These are phyloP conservation scores for Drosophila melanica DNA, from an alignment of 1,140 invertebrate species.

Conservation along the genomic window DNA sequence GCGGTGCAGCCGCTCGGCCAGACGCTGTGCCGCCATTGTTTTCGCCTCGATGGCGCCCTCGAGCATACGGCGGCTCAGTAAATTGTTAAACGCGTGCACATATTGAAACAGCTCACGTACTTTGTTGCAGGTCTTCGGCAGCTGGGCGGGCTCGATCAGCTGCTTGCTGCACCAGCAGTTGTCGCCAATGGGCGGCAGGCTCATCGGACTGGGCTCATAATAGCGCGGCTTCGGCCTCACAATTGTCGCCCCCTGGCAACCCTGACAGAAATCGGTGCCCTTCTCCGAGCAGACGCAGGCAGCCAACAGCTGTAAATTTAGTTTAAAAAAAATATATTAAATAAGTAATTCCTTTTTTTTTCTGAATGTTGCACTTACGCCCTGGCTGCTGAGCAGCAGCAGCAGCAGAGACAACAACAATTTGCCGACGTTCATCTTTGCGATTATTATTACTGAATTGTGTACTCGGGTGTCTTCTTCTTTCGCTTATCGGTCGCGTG, in stretches of 20 bases:
- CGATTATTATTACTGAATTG: slow-evolving; percentile 1
- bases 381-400: slow-evolving; percentile 49
- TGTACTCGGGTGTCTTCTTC: slow-evolving; percentile 23
- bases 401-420: slow-evolving; percentile 51
- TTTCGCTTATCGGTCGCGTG: slow-evolving; percentile 66
- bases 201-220: slow-evolving; percentile 56
- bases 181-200: slow-evolving; percentile 73
- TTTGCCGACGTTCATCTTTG: slow-evolving; percentile 51
- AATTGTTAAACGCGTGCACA: slow-evolving; percentile 70
- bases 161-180: slow-evolving; percentile 79
- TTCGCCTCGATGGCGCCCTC: slow-evolving; percentile 74
- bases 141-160: slow-evolving; percentile 72
- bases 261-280: slow-evolving; percentile 73
- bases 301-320: slow-evolving; percentile 53
- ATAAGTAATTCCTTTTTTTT: too few species aligned
- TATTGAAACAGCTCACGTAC: slow-evolving; percentile 81
- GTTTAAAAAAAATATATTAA: too few species aligned
- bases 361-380: slow-evolving; percentile 19
- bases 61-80: slow-evolving; percentile 71
- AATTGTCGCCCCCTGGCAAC: slow-evolving; percentile 58
- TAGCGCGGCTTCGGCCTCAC: slow-evolving; percentile 66
- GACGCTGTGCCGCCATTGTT: slow-evolving; percentile 70
- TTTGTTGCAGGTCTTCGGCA: slow-evolving; percentile 78
- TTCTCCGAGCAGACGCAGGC: slow-evolving; percentile 82
- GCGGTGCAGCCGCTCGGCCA: slow-evolving; percentile 68